These are phyloP conservation scores for Micrasema minimum DNA, from an alignment of 1,140 invertebrate genomes.

Conservation along the genomic window DNA sequence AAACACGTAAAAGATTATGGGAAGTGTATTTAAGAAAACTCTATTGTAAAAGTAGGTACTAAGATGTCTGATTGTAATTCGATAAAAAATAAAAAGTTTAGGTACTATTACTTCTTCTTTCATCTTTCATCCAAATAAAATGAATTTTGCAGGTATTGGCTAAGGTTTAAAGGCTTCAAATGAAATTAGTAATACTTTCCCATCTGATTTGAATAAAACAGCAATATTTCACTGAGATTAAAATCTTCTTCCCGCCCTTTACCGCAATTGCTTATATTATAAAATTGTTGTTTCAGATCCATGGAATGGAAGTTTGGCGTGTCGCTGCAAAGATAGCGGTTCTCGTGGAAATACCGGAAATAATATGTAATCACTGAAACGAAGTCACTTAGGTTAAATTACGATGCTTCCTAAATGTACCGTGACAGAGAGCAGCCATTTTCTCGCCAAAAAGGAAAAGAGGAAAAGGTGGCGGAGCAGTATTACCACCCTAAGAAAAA, in stretches of 20 bases:
- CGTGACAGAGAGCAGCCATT: constrained; percentile 7
- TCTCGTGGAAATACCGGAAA: neutral
- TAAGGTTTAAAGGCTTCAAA: neutral
- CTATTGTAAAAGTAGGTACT: no score
- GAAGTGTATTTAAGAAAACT: no score
- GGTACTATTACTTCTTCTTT: neutral
- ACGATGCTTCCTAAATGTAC: constrained; percentile 38
- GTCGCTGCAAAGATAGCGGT: neutral
- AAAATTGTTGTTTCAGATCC: constrained; percentile 31
- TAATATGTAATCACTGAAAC: constrained; percentile 34
- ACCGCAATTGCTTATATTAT: constrained; percentile 12
- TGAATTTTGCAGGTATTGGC: neutral
- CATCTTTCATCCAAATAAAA: neutral
- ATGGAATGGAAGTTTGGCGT: constrained; percentile 35
- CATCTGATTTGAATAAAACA: constrained; percentile 27
- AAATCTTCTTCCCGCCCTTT: neutral
- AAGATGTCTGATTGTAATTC: no score
- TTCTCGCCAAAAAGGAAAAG: neutral
- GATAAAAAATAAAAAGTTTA: no score
- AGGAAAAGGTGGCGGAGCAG: constrained; percentile 26
- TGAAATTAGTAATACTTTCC: neutral
- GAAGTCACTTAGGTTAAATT: constrained; percentile 13
- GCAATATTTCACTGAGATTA: constrained; percentile 23
- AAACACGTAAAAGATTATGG: no score
- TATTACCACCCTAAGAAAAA: constrained; percentile 11